Conservation (phyloP, 2,888 invertebrate genomes). For the Tolmerus cingulatus region DNA sequence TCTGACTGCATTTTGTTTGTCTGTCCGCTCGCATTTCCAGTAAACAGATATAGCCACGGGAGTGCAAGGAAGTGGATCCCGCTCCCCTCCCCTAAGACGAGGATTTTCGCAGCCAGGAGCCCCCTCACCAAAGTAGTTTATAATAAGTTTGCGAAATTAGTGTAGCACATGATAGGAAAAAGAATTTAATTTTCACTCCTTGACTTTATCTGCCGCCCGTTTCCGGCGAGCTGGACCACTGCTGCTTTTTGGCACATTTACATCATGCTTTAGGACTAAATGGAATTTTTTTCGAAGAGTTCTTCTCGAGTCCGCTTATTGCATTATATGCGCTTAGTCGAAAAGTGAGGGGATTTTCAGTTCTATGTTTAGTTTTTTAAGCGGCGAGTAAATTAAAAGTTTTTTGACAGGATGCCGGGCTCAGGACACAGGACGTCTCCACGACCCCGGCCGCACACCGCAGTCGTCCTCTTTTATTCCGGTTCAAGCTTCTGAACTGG, state of each 20-base stretch:
- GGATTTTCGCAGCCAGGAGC: neutral
- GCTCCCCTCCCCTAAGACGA: neutral
- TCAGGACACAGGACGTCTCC: neutral
- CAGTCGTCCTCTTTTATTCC: neutral
- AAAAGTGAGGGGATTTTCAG: neutral
- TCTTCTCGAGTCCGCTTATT: neutral
- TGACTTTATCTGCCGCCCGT: neutral
- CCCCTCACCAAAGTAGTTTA: neutral
- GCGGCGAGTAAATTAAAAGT: neutral
- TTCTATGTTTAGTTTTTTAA: neutral
- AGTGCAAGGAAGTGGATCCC: neutral
- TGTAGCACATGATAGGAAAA: slow-evolving; percentile 29
- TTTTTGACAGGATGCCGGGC: neutral
- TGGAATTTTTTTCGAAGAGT: neutral
- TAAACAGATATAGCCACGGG: neutral
- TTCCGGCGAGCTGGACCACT: neutral
- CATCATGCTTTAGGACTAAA: neutral
- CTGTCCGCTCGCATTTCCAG: neutral
- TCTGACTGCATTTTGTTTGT: neutral
- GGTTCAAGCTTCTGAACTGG: neutral
- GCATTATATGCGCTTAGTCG: neutral
- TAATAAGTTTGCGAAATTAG: slow-evolving; percentile 21
- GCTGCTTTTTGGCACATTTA: neutral
- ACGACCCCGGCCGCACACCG: neutral
- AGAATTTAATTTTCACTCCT: slow-evolving; percentile 16